Evolutionary conservation across 2,888 invertebrate genomes (phyloP).

Genomic region (Ypsolopha scabrella): DNA sequence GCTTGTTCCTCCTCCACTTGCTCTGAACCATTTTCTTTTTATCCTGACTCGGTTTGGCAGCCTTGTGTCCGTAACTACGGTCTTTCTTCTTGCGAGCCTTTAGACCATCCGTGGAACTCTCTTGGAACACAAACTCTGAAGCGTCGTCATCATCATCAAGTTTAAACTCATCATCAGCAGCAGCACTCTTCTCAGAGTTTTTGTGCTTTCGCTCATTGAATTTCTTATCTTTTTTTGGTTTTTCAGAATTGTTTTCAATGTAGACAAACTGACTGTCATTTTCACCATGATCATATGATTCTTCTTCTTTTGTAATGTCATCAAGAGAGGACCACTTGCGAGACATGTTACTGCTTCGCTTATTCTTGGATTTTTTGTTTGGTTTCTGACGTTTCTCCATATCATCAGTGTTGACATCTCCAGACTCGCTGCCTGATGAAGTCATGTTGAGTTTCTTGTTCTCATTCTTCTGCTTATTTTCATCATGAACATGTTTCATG

Average conservation of each 20-base stretch:
- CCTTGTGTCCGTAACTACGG: constrained; percentile 40
- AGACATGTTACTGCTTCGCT: constrained; percentile 44
- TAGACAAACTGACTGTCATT: constrained; percentile 55
- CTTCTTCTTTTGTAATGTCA: constrained; percentile 56
- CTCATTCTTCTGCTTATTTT: constrained; percentile 45
- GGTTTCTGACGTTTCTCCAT: constrained; percentile 47
- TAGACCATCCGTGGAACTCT: constrained; percentile 36
- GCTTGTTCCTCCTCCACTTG: constrained; percentile 49
- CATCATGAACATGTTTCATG: constrained; percentile 35
- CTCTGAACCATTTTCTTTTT: constrained; percentile 59
- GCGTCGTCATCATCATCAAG: constrained; percentile 40
- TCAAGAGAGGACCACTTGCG: constrained; percentile 74
- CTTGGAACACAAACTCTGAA: constrained; percentile 39
- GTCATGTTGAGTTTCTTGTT: constrained; percentile 44
- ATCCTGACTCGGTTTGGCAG: constrained; percentile 41
- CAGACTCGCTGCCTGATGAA: constrained; percentile 64
- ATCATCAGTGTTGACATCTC: constrained; percentile 55
- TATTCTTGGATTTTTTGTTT: constrained; percentile 53
- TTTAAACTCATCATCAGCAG: constrained; percentile 37
- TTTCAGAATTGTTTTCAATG: constrained; percentile 50
- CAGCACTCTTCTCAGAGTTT: constrained; percentile 27
- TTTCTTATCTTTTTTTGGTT: constrained; percentile 54
- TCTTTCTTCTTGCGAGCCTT: constrained; percentile 62
- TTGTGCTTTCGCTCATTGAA: constrained; percentile 30
- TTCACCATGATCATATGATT: constrained; percentile 34